Percentiles rank a stretch among this genome's conserved stretches.
These are phyloP conservation scores for Xerus rutilus DNA, from an alignment of 2,797 vertebrate genomes.

Conservation along the genomic window DNA sequence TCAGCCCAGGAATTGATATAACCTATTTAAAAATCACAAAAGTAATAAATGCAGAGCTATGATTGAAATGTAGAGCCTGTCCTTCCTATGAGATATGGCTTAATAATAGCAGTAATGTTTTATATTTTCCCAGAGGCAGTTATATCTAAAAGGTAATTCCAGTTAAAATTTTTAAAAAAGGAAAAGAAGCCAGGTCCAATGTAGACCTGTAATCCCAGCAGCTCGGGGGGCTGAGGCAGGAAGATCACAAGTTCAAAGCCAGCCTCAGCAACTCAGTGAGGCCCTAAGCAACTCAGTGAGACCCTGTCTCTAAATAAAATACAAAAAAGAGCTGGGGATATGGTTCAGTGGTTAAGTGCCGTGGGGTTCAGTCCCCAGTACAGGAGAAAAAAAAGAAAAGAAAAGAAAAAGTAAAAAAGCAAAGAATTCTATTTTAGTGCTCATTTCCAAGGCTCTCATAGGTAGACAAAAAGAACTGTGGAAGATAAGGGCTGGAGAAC, in stretches of 20 bases:
- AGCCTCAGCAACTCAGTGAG: no score
- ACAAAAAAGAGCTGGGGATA: no score
- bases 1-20: not conserved
- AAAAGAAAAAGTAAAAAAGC: not conserved
- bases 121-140: not conserved
- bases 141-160: not conserved
- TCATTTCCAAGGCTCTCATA: not conserved
- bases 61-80: not conserved
- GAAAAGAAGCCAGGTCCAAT: no score
- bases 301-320: no score
- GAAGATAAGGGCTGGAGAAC: not conserved
- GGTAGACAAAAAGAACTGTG: not conserved
- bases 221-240: no score
- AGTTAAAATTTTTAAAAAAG: not conserved
- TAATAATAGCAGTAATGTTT: not conserved
- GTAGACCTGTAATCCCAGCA: no score
- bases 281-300: no score
- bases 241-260: no score
- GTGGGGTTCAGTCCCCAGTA: no score
- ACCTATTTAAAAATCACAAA: not conserved
- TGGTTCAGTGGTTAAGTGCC: no score
- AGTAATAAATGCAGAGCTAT: not conserved
- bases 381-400: not conserved
- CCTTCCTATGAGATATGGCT: not conserved
- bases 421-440: not conserved